These are phyloP conservation scores for Vannuccia rotundouncinata DNA, from an alignment of 2,888 invertebrate species.

Conservation along the genomic window DNA sequence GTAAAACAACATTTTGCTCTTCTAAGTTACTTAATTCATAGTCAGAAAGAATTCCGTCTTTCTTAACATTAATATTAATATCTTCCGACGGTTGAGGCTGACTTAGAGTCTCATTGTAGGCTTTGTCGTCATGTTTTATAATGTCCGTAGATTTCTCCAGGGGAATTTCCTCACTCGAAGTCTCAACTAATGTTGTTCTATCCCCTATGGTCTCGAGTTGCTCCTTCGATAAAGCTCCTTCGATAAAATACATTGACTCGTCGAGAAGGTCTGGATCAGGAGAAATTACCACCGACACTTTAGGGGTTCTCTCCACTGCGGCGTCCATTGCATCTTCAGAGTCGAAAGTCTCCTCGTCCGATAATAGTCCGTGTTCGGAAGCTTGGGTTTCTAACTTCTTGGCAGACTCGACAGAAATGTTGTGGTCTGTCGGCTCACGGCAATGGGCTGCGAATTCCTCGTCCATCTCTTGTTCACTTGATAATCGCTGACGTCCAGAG, in stretches of 20 bases:
- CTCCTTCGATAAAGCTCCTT: too few species aligned
- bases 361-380: too few species aligned
- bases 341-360: background rate
- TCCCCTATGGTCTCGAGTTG: too few species aligned
- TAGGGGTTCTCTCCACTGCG: background rate
- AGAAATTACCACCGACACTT: background rate
- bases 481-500: background rate
- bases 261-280: too few species aligned
- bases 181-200: too few species aligned
- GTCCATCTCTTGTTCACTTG: background rate
- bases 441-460: background rate
- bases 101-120: background rate
- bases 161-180: too few species aligned
- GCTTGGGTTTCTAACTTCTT: too few species aligned
- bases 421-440: too few species aligned
- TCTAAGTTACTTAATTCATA: background rate
- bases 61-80: background rate
- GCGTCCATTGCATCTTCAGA: background rate
- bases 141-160: too few species aligned
- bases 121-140: too few species aligned
- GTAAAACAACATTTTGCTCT: background rate
- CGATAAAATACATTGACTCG: too few species aligned
- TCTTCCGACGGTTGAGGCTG: background rate
- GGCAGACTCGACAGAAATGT: too few species aligned
- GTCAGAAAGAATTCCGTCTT: background rate